phyloP scores from a whole-genome alignment of 1,140 invertebrate species.

The Cyclina sinensis region DNA sequence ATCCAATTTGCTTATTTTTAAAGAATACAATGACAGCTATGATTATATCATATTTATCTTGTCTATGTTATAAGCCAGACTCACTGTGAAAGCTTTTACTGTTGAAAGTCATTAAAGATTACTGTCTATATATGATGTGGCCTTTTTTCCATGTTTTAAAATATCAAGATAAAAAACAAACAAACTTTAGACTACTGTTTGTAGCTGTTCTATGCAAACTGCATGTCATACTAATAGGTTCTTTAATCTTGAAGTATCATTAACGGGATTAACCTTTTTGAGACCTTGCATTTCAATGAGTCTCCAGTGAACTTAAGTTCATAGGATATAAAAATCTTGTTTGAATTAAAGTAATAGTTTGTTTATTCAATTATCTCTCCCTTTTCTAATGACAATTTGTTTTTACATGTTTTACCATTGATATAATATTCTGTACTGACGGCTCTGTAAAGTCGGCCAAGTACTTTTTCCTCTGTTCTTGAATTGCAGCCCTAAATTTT shows the following conservation, averaged over 20 bases:
- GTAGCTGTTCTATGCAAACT: background rate
- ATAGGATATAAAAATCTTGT: background rate
- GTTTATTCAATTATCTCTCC: background rate
- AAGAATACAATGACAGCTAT: no score
- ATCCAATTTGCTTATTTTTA: no score
- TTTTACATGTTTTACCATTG: background rate
- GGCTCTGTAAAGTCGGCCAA: background rate
- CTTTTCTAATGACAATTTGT: background rate
- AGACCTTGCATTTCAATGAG: background rate
- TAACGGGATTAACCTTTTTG: background rate
- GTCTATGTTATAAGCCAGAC: no score
- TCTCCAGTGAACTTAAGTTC: background rate
- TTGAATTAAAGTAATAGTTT: background rate
- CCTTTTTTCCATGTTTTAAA: no score
- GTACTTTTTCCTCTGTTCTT: background rate
- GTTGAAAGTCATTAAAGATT: no score
- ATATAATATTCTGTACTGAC: background rate
- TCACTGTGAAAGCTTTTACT: no score
- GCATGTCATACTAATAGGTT: background rate
- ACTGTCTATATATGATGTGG: no score
- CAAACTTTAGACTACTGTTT: conserved; percentile 10
- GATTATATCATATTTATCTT: no score
- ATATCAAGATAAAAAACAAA: background rate
- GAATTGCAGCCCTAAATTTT: background rate
- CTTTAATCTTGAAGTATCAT: conserved; percentile 28